These are phyloP conservation scores for Ciona savignyi DNA, from an alignment of 23 tunicate species.

Conservation along the genomic window DNA sequence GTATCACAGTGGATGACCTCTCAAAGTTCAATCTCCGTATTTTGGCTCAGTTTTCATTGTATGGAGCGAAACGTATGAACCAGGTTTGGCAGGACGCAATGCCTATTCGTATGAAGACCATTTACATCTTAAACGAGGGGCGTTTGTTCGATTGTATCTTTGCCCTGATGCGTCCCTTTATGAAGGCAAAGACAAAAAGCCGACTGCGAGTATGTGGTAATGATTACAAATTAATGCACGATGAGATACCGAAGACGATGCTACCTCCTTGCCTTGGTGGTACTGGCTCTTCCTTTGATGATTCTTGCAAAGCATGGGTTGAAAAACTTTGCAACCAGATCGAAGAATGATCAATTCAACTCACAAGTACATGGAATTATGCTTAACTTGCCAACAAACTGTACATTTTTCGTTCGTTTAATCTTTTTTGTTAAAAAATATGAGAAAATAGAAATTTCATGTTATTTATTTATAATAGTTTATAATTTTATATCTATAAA, in stretches of 20 bases:
- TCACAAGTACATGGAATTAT: no score
- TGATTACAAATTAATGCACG: no score
- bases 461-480: no score
- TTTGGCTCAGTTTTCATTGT: not conserved
- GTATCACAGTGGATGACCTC: not conserved
- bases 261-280: slow-evolving; percentile 42
- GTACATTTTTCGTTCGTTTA: no score
- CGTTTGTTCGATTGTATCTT: not conserved
- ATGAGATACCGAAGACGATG: not conserved
- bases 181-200: not conserved
- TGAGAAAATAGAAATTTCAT: no score
- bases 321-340: no score
- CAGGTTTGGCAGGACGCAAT: not conserved
- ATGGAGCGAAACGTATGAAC: not conserved
- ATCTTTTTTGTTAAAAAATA: no score
- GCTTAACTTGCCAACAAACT: no score
- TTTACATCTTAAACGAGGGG: not conserved
- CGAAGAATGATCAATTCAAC: no score
- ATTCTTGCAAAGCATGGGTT: no score
- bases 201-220: no score
- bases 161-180: not conserved
- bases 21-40: not conserved
- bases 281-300: slow-evolving; percentile 10
- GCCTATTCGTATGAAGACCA: not conserved
- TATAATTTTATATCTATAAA: no score